Base-by-base conservation (phyloP, 2,113 vertebrate genomes). In the Mugil cephalus region DNA sequence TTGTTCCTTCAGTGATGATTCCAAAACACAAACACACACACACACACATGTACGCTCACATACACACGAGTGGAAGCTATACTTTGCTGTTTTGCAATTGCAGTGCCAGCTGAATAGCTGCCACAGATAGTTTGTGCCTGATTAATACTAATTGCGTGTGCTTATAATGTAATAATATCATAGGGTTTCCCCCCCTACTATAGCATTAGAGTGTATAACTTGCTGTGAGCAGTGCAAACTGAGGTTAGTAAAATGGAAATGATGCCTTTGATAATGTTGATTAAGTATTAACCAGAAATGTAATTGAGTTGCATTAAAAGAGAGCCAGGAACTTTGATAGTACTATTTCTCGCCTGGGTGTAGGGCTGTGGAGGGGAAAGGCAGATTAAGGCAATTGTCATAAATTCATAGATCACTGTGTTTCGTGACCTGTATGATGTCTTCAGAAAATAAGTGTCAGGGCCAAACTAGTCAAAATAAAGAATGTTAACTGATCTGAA, bases 1-100 rank as follows among this genome's bases (percentile, higher is more conserved):
- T 24, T 70, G 66, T 81, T 78, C 35, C 35, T 46, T 65, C 43
- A 59, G 24, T 83, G 63, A 71, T 67, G 48, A 76, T 54, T 68
- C 17, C 73, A 69, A 56, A 36, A 42, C 40, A 42, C n/a, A 42
- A 42, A 39, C 2, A 50, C 30, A 71, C 18, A 42, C 17, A 65
- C 40, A 60, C 13, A 45, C 45, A 46, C 42, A 62, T 46, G 59
- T 19, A 34, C 34, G 39, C 34, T 43, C 59, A 46, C 42, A 66
- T 43, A 52, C 35, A 69, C n/a, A 53, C 48, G 39, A 11, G 40
- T 8, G 17, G 1, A 53, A 61, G 12, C 15, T 24, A 52, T 70
- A 9, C 24, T 15, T n/a, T 21, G 30, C 36, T 10, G 61, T 40
- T 59, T 39, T 18, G 30, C 18, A 9, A 19, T 52, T 52, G 10